Evolutionary conservation across 2,797 vertebrate genomes (phyloP), one percentile per base, ranked within the genome.

Genomic region (Eupleurogrammus muticus): DNA sequence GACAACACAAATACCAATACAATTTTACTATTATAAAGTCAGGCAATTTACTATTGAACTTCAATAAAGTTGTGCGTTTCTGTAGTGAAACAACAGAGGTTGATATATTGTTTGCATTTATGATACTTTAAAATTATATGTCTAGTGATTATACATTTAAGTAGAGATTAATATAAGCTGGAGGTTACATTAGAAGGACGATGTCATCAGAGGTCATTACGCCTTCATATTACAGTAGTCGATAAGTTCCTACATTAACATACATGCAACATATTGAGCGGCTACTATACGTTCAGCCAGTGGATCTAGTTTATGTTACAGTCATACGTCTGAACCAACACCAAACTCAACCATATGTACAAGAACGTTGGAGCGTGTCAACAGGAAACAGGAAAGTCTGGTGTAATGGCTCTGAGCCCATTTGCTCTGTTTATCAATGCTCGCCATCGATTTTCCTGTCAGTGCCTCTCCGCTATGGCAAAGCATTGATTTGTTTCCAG

Each of bases 401-500:
- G 69, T 73, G 65, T 62, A 66, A 66, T 65, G 73, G 66, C 86
- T 77, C 68, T 62, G 62, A 70, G 69, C 82, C 81, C 73, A 66
- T 87, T 75, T 81, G 79, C 62, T 85, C 48, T 75, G 56, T 77
- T 81, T 72, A 87, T 92, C 88, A 85, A 82, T 90, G 73, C 65
- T 46, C 35, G 0, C 1, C 58, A 93, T 93, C 0, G 92, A 94
- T 89, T 77, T 67, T 46, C 62, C 81, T 21, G 71, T 82, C 79
- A 74, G 75, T 74, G 84, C 80, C 88, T 83, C 68, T 86, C 69
- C 66, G 80, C 84, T 80, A 75, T 79, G 83, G 82, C 66, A 65
- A 77, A 68, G 17, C 85, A 92, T 93, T 58, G 90, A 93, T 91
- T 56, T 19, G 55, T 79, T 81, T 84, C 77, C 82, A 74, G 73